phyloP scores from a whole-genome alignment of 2,888 invertebrate genomes.

The Tanypteryx hageni region DNA sequence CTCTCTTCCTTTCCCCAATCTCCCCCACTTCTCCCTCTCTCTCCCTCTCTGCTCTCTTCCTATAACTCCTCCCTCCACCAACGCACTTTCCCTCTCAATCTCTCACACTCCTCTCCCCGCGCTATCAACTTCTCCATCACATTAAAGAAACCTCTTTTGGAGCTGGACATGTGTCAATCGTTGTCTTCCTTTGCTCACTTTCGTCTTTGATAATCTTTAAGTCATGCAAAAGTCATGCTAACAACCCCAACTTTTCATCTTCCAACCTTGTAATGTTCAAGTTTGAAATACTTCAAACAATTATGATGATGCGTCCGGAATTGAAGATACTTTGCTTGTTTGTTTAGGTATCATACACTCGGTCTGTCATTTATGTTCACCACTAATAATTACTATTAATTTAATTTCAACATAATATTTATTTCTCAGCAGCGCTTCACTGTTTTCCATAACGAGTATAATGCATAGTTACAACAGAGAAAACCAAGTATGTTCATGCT shows the following conservation, averaged over 20 bases:
- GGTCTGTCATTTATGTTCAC: too few relatives aligned
- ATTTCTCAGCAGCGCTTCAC: too few relatives aligned
- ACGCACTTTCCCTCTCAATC: not conserved
- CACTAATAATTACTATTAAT: too few relatives aligned
- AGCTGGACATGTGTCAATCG: slow-evolving; percentile 14
- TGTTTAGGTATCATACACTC: too few relatives aligned
- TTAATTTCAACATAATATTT: too few relatives aligned
- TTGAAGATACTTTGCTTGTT: too few relatives aligned
- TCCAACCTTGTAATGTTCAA: not conserved
- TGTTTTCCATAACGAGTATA: too few relatives aligned
- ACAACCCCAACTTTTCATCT: not conserved
- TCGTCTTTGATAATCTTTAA: not conserved
- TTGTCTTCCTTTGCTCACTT: not conserved
- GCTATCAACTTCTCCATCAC: not conserved
- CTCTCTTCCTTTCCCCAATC: slow-evolving; percentile 8
- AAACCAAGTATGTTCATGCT: too few relatives aligned
- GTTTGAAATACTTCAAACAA: not conserved
- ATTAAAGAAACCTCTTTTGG: slow-evolving; percentile 2
- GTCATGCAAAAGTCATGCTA: not conserved
- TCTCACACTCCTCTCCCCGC: not conserved
- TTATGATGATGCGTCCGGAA: not conserved
- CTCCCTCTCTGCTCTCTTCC: too few relatives aligned
- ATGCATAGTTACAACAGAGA: too few relatives aligned
- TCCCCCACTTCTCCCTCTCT: not conserved
- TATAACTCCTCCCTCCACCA: not conserved